Conservation (phyloP, 2,797 vertebrate genomes). For the Percopsis omiscomaycus region DNA sequence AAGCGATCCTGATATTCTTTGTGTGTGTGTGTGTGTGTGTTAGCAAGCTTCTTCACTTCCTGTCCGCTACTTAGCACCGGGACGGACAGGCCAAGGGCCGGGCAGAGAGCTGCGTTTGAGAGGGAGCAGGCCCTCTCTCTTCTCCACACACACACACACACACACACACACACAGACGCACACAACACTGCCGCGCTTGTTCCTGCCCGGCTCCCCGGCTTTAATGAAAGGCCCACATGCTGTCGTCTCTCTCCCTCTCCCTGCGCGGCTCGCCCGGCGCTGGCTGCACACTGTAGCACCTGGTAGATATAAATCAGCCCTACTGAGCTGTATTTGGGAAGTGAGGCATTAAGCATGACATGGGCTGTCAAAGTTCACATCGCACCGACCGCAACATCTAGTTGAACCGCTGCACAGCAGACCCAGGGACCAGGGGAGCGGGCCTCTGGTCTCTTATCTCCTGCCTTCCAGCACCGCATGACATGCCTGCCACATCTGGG, state of each 20-base stretch:
- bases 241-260: conserved; percentile 56
- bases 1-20: conserved; percentile 21
- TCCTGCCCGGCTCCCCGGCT: conserved; percentile 50
- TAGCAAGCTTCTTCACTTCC: conserved; percentile 46
- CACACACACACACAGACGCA: conserved; percentile 34
- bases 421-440: conserved; percentile 55
- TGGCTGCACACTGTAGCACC: conserved; percentile 75
- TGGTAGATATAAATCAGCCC: conserved; percentile 85
- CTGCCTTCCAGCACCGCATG: conserved; percentile 65
- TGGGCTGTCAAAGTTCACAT: conserved; percentile 80
- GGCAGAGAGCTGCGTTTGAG: conserved; percentile 61
- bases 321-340: conserved; percentile 81
- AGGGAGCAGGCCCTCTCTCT: conserved; percentile 66
- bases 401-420: conserved; percentile 72
- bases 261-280: conserved; percentile 33
- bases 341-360: conserved; percentile 85
- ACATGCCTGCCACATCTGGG: conserved; percentile 76
- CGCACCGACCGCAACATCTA: conserved; percentile 77
- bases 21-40: conserved; percentile 39
- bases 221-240: conserved; percentile 77
- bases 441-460: conserved; percentile 69
- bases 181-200: conserved; percentile 63
- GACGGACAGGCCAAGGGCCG: conserved; percentile 56
- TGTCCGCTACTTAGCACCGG: conserved; percentile 33
- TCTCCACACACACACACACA: conserved; percentile 24